These are phyloP conservation scores for Lasius fuliginosus DNA, from an alignment of 2,888 invertebrate genomes.

Conservation along the genomic window DNA sequence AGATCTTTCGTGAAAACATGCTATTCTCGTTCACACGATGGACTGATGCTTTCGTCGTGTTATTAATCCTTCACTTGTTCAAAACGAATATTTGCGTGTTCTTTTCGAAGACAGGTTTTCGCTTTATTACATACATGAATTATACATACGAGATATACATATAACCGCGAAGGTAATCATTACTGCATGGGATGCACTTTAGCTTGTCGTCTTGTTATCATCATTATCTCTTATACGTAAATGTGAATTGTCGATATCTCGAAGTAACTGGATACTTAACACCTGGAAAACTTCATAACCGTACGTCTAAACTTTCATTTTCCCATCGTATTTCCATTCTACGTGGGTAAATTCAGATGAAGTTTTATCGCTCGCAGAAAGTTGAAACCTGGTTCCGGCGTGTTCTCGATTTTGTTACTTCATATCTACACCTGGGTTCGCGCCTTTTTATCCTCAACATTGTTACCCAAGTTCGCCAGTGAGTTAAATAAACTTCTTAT, in stretches of 20 bases:
- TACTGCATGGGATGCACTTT: not conserved
- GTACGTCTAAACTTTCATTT: conserved; percentile 37
- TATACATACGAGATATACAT: not conserved
- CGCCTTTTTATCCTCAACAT: conserved; percentile 41
- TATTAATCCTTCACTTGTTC: conserved; percentile 21
- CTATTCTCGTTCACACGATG: not conserved
- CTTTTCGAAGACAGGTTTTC: conserved; percentile 2
- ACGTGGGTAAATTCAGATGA: conserved; percentile 17
- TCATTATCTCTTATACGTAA: not conserved
- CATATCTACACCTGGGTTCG: conserved; percentile 35
- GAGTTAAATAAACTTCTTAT: conserved; percentile 48
- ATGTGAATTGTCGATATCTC: conserved; percentile 13
- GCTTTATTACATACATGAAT: not conserved
- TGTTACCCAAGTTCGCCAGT: conserved; percentile 39
- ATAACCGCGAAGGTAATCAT: not conserved
- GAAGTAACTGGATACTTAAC: conserved; percentile 33
- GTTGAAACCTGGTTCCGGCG: conserved; percentile 13
- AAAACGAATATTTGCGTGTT: not conserved
- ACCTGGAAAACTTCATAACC: conserved; percentile 34
- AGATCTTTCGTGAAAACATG: not conserved
- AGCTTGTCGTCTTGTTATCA: not conserved
- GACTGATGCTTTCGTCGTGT: not conserved
- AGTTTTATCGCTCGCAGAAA: conserved; percentile 46
- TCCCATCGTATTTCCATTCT: conserved; percentile 3
- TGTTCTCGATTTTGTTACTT: conserved; percentile 47